A percentile compares a stretch with the other conserved stretches of the same genome.
Conservation (phyloP, 64 coral and sea anemone species). For the Dendrophyllia cribrosa region DNA sequence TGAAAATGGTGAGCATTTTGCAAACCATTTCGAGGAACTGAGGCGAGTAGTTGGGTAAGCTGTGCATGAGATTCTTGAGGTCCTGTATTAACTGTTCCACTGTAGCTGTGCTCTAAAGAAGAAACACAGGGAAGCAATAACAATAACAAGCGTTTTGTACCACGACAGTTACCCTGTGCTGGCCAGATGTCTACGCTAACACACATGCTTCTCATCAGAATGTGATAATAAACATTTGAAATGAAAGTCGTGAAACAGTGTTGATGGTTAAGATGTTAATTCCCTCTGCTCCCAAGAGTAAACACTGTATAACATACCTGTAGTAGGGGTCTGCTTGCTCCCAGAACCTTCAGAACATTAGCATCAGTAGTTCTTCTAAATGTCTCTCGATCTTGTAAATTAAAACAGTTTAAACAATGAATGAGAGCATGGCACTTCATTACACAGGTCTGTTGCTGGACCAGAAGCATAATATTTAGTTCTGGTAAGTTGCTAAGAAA, state of each 20-base stretch:
- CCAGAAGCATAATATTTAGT: too few species aligned
- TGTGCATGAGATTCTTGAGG: constrained; percentile 94
- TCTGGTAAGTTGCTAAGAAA: too few species aligned
- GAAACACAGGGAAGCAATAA: background rate
- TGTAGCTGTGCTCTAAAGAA: constrained; percentile 81
- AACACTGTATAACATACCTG: constrained; percentile 60
- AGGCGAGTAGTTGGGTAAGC: constrained; percentile 82
- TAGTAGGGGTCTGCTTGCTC: constrained; percentile 80
- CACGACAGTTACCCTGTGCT: too few species aligned
- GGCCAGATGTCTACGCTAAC: too few species aligned
- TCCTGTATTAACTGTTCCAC: constrained; percentile 93
- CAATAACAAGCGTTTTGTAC: background rate
- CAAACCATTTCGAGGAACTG: constrained; percentile 98
- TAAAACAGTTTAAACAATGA: background rate
- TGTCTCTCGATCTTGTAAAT: constrained; percentile 2
- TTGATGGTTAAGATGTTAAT: background rate
- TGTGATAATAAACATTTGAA: too few species aligned
- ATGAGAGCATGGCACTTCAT: background rate
- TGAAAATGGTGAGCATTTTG: constrained; percentile 88
- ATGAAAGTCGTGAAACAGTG: too few species aligned
- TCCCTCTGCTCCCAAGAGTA: background rate
- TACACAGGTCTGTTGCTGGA: too few species aligned
- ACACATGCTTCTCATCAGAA: too few species aligned
- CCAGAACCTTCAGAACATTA: constrained; percentile 80
- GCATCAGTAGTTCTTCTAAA: constrained; percentile 72